phyloP scores from a whole-genome alignment of 2,113 vertebrate genomes.

The Carettochelys insculpta region DNA sequence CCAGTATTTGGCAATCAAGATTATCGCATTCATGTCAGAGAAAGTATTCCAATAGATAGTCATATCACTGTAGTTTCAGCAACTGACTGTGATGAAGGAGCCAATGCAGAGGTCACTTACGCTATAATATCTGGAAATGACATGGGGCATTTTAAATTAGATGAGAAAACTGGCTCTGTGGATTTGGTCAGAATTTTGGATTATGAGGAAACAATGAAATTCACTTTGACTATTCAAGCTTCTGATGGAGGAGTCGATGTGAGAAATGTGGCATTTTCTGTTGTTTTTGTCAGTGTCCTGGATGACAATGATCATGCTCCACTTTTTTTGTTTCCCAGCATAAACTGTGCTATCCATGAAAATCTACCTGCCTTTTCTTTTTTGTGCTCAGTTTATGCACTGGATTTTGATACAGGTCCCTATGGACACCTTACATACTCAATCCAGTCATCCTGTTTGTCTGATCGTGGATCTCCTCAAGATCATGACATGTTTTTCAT shows the following conservation, averaged over 20 bases:
- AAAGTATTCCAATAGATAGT: constrained; percentile 80
- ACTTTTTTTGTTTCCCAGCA: constrained; percentile 82
- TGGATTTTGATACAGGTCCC: constrained; percentile 87
- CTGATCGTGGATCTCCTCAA: constrained; percentile 69
- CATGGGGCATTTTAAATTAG: constrained; percentile 79
- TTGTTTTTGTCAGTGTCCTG: constrained; percentile 80
- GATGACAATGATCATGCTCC: constrained; percentile 93
- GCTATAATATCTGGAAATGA: constrained; percentile 86
- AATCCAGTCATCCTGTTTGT: constrained; percentile 82
- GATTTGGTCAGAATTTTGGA: constrained; percentile 81
- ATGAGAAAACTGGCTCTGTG: constrained; percentile 82
- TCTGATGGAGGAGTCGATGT: constrained; percentile 76
- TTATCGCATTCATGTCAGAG: constrained; percentile 82
- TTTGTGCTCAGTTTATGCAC: constrained; percentile 82
- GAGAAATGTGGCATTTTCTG: constrained; percentile 81
- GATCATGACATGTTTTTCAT: constrained; percentile 86
- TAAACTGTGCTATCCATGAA: constrained; percentile 84
- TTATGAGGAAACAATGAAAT: constrained; percentile 85
- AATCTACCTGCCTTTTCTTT: constrained; percentile 85
- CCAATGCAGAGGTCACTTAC: constrained; percentile 82
- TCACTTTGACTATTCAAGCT: constrained; percentile 84
- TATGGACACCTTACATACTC: constrained; percentile 90
- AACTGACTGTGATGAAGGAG: constrained; percentile 81
- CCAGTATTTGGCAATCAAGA: constrained; percentile 81
- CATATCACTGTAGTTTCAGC: constrained; percentile 82